A percentile compares a stretch with the other conserved stretches of the same genome.
These are phyloP conservation scores for Mesocricetus auratus DNA, from an alignment of 2,113 vertebrate genomes.

Conservation along the genomic window DNA sequence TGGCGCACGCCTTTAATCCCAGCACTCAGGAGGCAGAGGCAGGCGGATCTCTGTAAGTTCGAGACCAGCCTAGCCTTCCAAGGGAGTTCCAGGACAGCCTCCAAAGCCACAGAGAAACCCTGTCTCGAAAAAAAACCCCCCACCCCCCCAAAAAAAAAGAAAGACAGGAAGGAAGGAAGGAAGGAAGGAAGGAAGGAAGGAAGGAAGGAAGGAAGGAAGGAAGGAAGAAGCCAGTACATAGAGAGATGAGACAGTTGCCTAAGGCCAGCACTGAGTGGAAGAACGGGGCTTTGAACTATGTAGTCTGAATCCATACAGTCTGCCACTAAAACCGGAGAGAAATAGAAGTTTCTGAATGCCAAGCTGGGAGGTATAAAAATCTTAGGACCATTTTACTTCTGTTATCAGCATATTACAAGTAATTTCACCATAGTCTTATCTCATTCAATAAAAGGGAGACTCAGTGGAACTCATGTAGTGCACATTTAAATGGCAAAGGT, in stretches of 20 bases:
- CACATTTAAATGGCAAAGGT: constrained; percentile 65
- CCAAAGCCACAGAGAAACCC: too few relatives aligned
- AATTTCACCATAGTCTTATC: constrained; percentile 63
- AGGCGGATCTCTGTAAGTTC: too few relatives aligned
- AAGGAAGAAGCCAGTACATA: not conserved
- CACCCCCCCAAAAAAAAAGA: too few relatives aligned
- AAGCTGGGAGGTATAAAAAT: constrained; percentile 37
- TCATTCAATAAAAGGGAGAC: constrained; percentile 49
- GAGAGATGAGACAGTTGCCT: constrained; percentile 10
- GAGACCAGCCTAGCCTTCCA: too few relatives aligned
- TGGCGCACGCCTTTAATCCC: too few relatives aligned
- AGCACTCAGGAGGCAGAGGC: too few relatives aligned
- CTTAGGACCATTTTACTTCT: constrained; percentile 64
- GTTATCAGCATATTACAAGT: constrained; percentile 67
- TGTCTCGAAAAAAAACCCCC: too few relatives aligned
- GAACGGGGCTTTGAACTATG: constrained; percentile 30
- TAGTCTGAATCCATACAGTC: not conserved
- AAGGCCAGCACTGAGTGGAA: not conserved
- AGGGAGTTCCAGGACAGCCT: too few relatives aligned
- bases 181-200: too few relatives aligned
- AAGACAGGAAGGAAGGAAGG: too few relatives aligned
- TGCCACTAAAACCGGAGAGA: not conserved
- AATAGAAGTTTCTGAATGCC: constrained; percentile 56
- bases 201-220: too few relatives aligned
- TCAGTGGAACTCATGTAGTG: constrained; percentile 24